A percentile compares a stretch with the other conserved stretches of the same genome.
phyloP scores from a whole-genome alignment of 2,888 invertebrate genomes.

The Poecilus cupreus region DNA sequence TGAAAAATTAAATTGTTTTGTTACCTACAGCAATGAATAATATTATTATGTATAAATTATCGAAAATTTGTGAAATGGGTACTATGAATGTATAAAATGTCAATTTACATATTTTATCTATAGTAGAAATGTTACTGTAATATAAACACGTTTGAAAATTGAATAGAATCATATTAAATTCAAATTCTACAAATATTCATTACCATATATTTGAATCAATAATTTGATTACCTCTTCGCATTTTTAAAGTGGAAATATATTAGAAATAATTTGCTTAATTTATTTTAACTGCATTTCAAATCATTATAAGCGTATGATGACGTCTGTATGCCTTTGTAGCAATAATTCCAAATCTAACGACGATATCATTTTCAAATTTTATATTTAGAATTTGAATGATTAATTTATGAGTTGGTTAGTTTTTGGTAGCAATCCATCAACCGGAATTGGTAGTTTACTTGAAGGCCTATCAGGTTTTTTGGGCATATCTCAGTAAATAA shows the following conservation, averaged over 20 bases:
- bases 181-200: neutral
- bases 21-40: neutral
- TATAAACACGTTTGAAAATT: constrained; percentile 13
- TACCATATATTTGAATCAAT: neutral
- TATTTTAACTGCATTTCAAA: neutral
- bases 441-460: too few relatives aligned
- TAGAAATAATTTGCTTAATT: too few relatives aligned
- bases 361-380: too few relatives aligned
- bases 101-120: constrained; percentile 23
- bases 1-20: neutral
- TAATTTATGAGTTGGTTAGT: too few relatives aligned
- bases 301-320: neutral
- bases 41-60: neutral
- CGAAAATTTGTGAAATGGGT: constrained; percentile 12
- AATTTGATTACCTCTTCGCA: neutral
- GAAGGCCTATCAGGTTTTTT: too few relatives aligned
- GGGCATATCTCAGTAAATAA: too few relatives aligned
- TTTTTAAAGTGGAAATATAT: too few relatives aligned
- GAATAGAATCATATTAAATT: neutral
- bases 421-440: too few relatives aligned
- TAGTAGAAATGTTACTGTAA: neutral
- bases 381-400: too few relatives aligned
- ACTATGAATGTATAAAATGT: constrained; percentile 1
- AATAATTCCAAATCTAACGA: too few relatives aligned
- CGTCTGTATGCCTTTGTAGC: too few relatives aligned